Evolutionary conservation across 1,140 invertebrate species (phyloP).

Genomic region (Streblospio benedicti): DNA sequence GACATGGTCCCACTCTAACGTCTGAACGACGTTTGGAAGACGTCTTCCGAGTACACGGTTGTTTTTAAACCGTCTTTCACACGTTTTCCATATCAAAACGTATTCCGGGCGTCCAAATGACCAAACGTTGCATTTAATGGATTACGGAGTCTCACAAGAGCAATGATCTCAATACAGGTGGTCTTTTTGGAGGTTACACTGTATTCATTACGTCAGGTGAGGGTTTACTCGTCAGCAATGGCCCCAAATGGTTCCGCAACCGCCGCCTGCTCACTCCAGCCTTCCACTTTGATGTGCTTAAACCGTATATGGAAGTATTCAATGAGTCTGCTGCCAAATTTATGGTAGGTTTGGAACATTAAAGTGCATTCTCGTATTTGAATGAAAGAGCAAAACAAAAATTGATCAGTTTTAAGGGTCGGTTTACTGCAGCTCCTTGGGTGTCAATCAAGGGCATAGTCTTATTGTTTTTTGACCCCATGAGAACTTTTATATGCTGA

Average conservation of each 20-base stretch:
- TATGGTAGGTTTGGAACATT: conserved; percentile 1
- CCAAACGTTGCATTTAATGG: too few species aligned
- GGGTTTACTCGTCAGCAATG: conserved; percentile 43
- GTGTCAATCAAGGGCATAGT: neutral
- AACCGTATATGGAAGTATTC: conserved; percentile 72
- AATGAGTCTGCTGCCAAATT: conserved; percentile 41
- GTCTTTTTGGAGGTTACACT: conserved; percentile 24
- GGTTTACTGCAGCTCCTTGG: too few species aligned
- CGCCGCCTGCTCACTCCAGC: conserved; percentile 83
- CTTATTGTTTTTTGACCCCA: too few species aligned
- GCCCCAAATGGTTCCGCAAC: conserved; percentile 64
- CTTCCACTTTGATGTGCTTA: conserved; percentile 79
- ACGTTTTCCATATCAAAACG: too few species aligned
- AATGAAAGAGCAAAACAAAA: neutral
- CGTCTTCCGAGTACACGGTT: too few species aligned
- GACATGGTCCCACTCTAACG: too few species aligned
- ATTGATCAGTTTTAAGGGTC: neutral
- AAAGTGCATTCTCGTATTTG: neutral
- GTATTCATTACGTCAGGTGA: conserved; percentile 31
- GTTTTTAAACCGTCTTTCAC: too few species aligned
- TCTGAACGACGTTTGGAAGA: too few species aligned
- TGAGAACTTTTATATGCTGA: too few species aligned
- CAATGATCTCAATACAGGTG: too few species aligned
- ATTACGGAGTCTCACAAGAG: too few species aligned
- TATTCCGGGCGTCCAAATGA: too few species aligned